Evolutionary conservation across 2,888 invertebrate species (phyloP), one percentile per base, ranked within the genome.

Genomic region (Ichneumoninae sp.): DNA sequence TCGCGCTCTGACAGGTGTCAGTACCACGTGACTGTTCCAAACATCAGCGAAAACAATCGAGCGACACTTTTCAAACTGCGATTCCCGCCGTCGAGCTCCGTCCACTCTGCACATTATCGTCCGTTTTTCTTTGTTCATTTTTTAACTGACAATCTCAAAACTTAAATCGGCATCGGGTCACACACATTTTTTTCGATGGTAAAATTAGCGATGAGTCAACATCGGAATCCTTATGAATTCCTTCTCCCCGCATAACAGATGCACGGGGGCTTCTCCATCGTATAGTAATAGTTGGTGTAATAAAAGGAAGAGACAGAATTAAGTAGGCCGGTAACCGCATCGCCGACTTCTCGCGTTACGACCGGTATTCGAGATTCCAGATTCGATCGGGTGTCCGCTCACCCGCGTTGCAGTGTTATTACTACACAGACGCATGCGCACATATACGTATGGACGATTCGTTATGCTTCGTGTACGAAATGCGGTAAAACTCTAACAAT

Each of bases 291-390:
- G 36, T 50, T 30, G n/a, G 44, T 47, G 50, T 26, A 73, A 73
- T 54, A 71, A 57, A 76, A 66, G 76, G 52, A 79, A 63, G n/a
- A 76, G 70, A 68, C 47, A 66, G 69, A 63, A 79, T 75, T 75
- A 66, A 83, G 80, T 83, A 83, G 83, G 83, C 80, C 80, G 83
- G 66, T 80, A 47, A 76, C 54, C 66, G 75, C 75, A 80, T 80
- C 75, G 75, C 66, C 22, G 75, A 66, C 44, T 66, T 80, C 50
- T 71, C 83, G 71, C 70, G 26, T 80, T 80, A 75, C 83, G 75
- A 74, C 79, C 75, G 83, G 69, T 83, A 75, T 80, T 70, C 69
- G 74, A 65, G 74, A 83, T 79, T 79, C 83, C 75, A 74, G 63
- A 79, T 79, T 75, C 79, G 76, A 77, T 82, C 71, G 75, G 52